Percentiles rank a stretch among this genome's conserved stretches.
Evolutionary conservation across 2,113 vertebrate genomes (phyloP).

Genomic region (Alouatta palliata): DNA sequence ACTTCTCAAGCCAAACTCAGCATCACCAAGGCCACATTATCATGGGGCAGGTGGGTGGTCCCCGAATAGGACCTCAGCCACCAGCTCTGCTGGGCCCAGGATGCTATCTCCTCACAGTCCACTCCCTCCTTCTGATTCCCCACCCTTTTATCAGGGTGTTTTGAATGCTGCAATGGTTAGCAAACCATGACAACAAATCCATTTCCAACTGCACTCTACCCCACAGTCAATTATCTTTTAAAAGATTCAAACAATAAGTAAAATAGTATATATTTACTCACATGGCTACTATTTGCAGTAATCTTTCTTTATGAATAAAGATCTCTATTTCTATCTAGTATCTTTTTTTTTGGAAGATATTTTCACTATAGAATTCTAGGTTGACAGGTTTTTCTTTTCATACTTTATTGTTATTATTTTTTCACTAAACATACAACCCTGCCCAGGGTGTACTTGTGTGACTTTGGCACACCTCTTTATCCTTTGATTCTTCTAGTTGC

Average conservation of each 20-base stretch:
- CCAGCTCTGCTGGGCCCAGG: not conserved
- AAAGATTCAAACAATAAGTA: constrained; percentile 18
- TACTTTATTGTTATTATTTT: too few relatives aligned
- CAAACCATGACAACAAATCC: not conserved
- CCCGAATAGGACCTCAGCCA: not conserved
- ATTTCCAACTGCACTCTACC: not conserved
- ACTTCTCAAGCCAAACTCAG: not conserved
- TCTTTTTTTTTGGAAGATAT: not conserved
- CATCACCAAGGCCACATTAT: not conserved
- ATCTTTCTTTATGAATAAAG: constrained; percentile 16
- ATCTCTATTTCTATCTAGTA: not conserved
- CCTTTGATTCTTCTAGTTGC: not conserved
- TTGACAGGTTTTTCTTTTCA: not conserved
- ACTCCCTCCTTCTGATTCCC: not conserved
- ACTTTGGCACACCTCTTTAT: not conserved
- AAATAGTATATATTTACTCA: not conserved
- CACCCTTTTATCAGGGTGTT: not conserved
- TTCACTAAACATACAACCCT: not conserved
- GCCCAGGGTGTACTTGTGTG: not conserved
- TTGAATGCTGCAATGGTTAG: not conserved
- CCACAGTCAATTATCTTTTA: not conserved
- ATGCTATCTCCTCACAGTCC: not conserved
- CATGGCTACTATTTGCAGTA: not conserved
- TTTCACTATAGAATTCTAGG: not conserved
- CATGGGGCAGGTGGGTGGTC: not conserved